phyloP scores from a whole-genome alignment of 1,140 invertebrate genomes.

The Apis laboriosa region DNA sequence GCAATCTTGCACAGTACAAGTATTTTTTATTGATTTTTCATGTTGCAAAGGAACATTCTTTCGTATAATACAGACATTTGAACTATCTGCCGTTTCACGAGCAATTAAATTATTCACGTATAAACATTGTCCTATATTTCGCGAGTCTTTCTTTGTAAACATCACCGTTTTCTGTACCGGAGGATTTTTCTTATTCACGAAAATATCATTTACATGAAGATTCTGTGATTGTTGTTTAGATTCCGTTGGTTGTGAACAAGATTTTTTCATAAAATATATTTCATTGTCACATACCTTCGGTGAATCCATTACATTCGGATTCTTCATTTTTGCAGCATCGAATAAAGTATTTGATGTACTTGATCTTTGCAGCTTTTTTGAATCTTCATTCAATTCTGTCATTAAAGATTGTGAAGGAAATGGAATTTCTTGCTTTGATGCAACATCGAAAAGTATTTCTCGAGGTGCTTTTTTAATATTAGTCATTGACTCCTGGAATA shows the following conservation, averaged over 20 bases:
- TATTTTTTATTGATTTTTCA: neutral
- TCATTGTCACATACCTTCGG: neutral
- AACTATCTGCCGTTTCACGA: neutral
- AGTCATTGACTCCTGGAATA: neutral
- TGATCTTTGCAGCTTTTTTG: neutral
- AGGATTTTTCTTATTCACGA: neutral
- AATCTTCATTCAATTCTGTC: neutral
- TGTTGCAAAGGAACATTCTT: neutral
- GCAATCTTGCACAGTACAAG: neutral
- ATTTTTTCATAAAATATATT: neutral
- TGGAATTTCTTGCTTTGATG: neutral
- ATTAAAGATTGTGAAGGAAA: neutral
- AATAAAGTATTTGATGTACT: neutral
- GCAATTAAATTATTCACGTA: neutral
- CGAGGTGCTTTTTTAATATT: neutral
- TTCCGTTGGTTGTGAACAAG: neutral
- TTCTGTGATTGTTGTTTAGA: neutral
- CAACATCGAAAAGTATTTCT: neutral
- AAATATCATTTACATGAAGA: neutral
- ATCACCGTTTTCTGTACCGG: conserved; percentile 26
- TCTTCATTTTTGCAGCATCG: too few species aligned
- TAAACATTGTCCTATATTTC: neutral
- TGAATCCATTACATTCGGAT: neutral
- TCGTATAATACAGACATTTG: neutral
- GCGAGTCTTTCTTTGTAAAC: conserved; percentile 32